Evolutionary conservation across 2,797 vertebrate species (phyloP), one percentile per base, ranked within the genome.

Genomic region (Poeciliopsis infans): DNA sequence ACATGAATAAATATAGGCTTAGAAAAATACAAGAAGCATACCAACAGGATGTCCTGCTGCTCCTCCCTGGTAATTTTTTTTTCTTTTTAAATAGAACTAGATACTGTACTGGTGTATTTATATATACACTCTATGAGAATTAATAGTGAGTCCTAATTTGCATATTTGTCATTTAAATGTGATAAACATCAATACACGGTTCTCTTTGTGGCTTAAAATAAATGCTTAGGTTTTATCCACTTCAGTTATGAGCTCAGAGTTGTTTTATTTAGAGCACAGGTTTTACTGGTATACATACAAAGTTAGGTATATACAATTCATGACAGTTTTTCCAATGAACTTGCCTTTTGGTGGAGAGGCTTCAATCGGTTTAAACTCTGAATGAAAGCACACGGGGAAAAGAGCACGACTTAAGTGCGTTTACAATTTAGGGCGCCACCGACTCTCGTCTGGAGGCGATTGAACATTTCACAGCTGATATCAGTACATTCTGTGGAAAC

Each of bases 201-300:
- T 90, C 91, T 83, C 88, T 91, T 88, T 87, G 90, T 91, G 85
- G 92, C 92, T 93, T 93, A 92, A 93, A 92, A 94, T 89, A 95
- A 94, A 93, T 93, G 81, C 92, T 92, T 91, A 89, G 85, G 82
- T 93, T 93, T 95, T 91, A 90, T 88, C 91, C 89, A 90, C 87
- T 94, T 93, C 86, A 94, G 86, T 90, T 93, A 89, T 93, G 91
- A 94, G 91, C 93, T 75, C 55, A 75, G 53, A 75, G 92, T 89
- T 93, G 91, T 92, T 94, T 94, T 93, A 94, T 93, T 71, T 94
- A 91, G 94, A 94, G 93, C 94, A 94, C 92, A 93, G 87, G 89
- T 88, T 94, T 90, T 92, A 94, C 92, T 92, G 90, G 91, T 94
- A 94, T 92, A 94, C 94, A 95, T 94, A 94, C 93, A 95, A 94